These are phyloP conservation scores for Hirtodrosophila alboralis DNA, from an alignment of 2,888 invertebrate genomes.

Conservation along the genomic window DNA sequence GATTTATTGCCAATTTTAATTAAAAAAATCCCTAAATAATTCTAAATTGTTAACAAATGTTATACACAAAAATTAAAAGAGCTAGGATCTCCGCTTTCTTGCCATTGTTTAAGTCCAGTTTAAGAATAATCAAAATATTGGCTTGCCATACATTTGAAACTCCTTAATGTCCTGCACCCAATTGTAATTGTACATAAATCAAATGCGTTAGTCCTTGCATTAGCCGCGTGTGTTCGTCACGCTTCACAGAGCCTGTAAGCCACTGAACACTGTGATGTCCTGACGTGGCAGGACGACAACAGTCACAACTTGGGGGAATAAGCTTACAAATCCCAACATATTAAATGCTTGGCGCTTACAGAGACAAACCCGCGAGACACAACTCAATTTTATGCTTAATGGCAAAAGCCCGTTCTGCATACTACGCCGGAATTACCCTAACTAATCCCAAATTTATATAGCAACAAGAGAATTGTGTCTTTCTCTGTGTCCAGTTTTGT, in stretches of 20 bases:
- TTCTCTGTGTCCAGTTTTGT: slow-evolving; percentile 24
- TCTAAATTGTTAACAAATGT: too few species aligned
- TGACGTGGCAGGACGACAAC: slow-evolving; percentile 16
- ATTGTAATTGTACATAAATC: slow-evolving; percentile 24
- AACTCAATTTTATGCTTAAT: slow-evolving; percentile 65
- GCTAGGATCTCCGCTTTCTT: too few species aligned
- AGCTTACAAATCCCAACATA: slow-evolving; percentile 58
- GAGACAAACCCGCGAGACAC: slow-evolving; percentile 19
- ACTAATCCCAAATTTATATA: slow-evolving; percentile 56
- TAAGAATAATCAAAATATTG: too few species aligned
- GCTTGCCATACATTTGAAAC: neutral
- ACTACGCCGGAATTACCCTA: neutral
- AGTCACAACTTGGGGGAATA: slow-evolving; percentile 29
- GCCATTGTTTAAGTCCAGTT: too few species aligned
- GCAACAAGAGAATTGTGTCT: slow-evolving; percentile 7
- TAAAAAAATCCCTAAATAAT: too few species aligned
- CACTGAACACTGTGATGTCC: slow-evolving; percentile 31
- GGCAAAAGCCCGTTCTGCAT: slow-evolving; percentile 15
- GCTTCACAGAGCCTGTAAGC: slow-evolving; percentile 27
- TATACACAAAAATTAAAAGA: too few species aligned
- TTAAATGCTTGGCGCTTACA: slow-evolving; percentile 60
- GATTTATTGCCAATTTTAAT: too few species aligned
- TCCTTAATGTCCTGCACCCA: neutral
- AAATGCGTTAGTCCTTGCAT: slow-evolving; percentile 31
- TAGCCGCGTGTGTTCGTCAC: slow-evolving; percentile 21